These are phyloP conservation scores for Oligia latruncula DNA, from an alignment of 2,888 invertebrate species.

Conservation along the genomic window DNA sequence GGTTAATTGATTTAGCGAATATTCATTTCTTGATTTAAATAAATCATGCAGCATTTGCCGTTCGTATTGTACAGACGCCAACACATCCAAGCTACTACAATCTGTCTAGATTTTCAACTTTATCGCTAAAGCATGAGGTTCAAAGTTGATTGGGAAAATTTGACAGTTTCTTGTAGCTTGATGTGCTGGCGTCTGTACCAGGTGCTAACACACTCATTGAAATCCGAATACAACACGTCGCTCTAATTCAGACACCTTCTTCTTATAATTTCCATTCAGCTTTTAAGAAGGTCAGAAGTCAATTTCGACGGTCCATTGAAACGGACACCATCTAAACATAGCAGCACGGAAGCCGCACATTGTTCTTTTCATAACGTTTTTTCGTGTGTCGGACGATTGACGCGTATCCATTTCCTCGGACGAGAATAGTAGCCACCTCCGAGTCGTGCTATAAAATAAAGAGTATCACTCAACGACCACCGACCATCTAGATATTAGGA, in stretches of 20 bases:
- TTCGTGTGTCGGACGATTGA: slow-evolving; percentile 81
- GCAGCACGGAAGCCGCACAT: slow-evolving; percentile 80
- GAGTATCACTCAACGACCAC: slow-evolving; percentile 84
- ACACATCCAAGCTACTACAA: no score
- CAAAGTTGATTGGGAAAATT: no score
- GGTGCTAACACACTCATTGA: background rate
- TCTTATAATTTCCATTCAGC: slow-evolving; percentile 33
- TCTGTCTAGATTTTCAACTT: no score
- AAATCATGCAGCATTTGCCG: slow-evolving; percentile 9
- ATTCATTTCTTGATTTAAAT: slow-evolving; percentile 21
- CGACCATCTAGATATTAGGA: slow-evolving; percentile 84
- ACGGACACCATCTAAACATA: slow-evolving; percentile 84
- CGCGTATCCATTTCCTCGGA: slow-evolving; percentile 88
- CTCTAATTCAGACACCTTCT: slow-evolving; percentile 21
- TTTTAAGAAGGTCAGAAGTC: slow-evolving; percentile 66
- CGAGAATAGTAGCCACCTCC: slow-evolving; percentile 82
- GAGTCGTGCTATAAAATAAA: slow-evolving; percentile 86
- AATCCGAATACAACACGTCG: background rate
- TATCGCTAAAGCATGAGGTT: no score
- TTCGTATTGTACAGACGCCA: no score
- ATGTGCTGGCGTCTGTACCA: background rate
- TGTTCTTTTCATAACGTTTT: slow-evolving; percentile 82
- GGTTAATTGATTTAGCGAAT: slow-evolving; percentile 56
- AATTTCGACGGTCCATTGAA: slow-evolving; percentile 70
- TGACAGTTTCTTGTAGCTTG: no score